These are phyloP conservation scores for Drosophila mettleri DNA, from an alignment of 2,888 invertebrate genomes.

Conservation along the genomic window DNA sequence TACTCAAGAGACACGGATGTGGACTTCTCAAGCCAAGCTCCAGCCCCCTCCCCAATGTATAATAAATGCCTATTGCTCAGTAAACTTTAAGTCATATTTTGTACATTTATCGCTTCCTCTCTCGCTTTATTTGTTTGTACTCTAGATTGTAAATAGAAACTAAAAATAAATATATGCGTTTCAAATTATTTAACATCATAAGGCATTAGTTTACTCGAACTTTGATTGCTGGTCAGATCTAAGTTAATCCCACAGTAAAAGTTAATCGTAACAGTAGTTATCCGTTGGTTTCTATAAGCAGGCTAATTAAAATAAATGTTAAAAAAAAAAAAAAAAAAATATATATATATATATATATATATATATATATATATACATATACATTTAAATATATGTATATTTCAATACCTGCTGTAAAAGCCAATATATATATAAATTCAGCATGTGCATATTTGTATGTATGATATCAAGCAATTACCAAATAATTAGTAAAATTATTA, in stretches of 20 bases:
- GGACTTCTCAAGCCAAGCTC: slow-evolving; percentile 20
- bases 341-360: slow-evolving; percentile 11
- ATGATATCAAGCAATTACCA: slow-evolving; percentile 64
- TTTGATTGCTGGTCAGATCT: slow-evolving; percentile 73
- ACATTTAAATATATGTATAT: no score
- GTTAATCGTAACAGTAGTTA: slow-evolving; percentile 49
- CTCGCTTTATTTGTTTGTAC: slow-evolving; percentile 22
- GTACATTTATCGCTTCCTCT: slow-evolving; percentile 18
- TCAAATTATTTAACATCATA: slow-evolving; percentile 27
- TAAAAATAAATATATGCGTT: slow-evolving; percentile 18
- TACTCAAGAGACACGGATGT: slow-evolving; percentile 4
- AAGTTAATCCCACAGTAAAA: slow-evolving; percentile 44
- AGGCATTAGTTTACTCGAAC: slow-evolving; percentile 48
- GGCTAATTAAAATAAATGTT: slow-evolving; percentile 32
- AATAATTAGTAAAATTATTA: slow-evolving; percentile 79
- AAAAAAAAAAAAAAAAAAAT: slow-evolving; percentile 4
- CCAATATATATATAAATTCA: slow-evolving; percentile 9
- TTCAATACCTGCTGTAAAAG: slow-evolving; percentile 28
- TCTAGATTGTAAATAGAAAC: slow-evolving; percentile 35
- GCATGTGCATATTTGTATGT: slow-evolving; percentile 33
- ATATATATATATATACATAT: slow-evolving; percentile 8
- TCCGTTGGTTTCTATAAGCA: slow-evolving; percentile 48
- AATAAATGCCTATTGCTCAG: slow-evolving; percentile 70
- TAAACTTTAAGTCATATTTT: slow-evolving; percentile 55
- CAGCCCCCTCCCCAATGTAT: slow-evolving; percentile 46